Evolutionary conservation across 2,113 vertebrate species (phyloP), one percentile per base, ranked within the genome.

Genomic region (Erpornis zantholeuca): DNA sequence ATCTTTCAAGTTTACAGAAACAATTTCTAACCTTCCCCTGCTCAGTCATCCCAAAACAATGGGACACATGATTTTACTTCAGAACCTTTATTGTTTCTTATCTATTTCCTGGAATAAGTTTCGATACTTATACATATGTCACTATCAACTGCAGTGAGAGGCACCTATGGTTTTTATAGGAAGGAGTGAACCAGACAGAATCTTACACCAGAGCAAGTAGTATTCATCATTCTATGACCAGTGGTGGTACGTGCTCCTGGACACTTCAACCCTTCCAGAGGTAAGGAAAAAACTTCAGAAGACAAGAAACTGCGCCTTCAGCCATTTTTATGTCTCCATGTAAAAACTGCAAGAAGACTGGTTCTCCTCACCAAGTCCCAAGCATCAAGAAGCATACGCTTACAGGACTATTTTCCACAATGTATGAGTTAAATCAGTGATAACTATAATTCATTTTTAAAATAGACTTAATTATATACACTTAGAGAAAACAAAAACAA

Each of bases 301-400:
- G 42, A 49, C 35, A 76, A 64, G 33, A 38, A 92, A 71, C 11
- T 53, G 7, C 19, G 80, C 6, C 12, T 50, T 66, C 10, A 21
- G 4, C 3, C 15, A 47, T 27, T 68, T 82, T 68, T 19, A 47
- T 4, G 6, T 7, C 3, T 57, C 47, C 12, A 14, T 35, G 50
- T 15, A 50, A 87, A 93, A 73, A 88, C 6, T 5, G 21, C 5
- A 38, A 65, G 20, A 69, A 71, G 20, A 72, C 1, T 8, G 2
- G 18, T 38, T 63, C 28, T 65, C 33, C 45, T 80, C 45, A 64
- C 4, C 28, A 60, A 13, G 23, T 82, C 40, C 53, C 23, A 18
- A 79, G 57, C 5, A 57, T 6, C 56, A 47, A 27, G 15, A 94
- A 88, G 3, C 0, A 0, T 59, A 71, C 0, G 0, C 33, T 61